Percentiles rank a stretch among this genome's conserved stretches.
These are phyloP conservation scores for Piprites chloris DNA, from an alignment of 2,113 vertebrate species.

Conservation along the genomic window DNA sequence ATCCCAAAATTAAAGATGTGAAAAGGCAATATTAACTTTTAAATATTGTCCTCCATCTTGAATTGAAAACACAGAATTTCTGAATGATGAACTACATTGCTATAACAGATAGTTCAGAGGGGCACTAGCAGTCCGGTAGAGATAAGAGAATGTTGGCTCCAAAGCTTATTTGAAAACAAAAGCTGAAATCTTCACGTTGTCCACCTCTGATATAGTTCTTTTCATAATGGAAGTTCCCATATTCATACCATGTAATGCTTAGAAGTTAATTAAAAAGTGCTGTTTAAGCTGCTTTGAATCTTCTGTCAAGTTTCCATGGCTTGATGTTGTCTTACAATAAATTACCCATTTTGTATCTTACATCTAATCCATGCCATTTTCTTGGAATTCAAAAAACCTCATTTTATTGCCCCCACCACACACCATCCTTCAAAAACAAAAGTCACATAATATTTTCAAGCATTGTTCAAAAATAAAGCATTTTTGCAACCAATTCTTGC, in stretches of 20 bases:
- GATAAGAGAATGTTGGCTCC: slow-evolving; percentile 70
- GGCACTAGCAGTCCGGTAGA: slow-evolving; percentile 70
- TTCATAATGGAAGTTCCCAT: slow-evolving; percentile 73
- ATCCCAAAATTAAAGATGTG: slow-evolving; percentile 61
- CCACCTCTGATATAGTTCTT: slow-evolving; percentile 76
- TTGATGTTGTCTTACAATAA: slow-evolving; percentile 93
- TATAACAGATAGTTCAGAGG: slow-evolving; percentile 71
- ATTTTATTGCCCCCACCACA: slow-evolving; percentile 88
- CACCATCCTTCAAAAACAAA: slow-evolving; percentile 86
- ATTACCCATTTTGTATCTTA: slow-evolving; percentile 84
- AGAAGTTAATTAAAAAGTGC: slow-evolving; percentile 83
- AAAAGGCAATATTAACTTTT: slow-evolving; percentile 73
- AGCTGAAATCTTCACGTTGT: slow-evolving; percentile 72
- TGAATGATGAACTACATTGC: slow-evolving; percentile 68
- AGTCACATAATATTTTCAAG: slow-evolving; percentile 88
- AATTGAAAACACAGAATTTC: slow-evolving; percentile 70
- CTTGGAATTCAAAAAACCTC: slow-evolving; percentile 88
- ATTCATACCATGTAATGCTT: slow-evolving; percentile 77
- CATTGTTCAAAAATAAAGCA: slow-evolving; percentile 95
- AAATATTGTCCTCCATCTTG: slow-evolving; percentile 68
- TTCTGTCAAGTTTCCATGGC: slow-evolving; percentile 95
- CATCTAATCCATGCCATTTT: slow-evolving; percentile 85
- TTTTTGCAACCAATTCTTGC: slow-evolving; percentile 89
- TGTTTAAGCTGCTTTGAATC: slow-evolving; percentile 85
- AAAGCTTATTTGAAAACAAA: slow-evolving; percentile 72